Conservation (phyloP, 2,888 invertebrate species). For the Conops quadrifasciatus region DNA sequence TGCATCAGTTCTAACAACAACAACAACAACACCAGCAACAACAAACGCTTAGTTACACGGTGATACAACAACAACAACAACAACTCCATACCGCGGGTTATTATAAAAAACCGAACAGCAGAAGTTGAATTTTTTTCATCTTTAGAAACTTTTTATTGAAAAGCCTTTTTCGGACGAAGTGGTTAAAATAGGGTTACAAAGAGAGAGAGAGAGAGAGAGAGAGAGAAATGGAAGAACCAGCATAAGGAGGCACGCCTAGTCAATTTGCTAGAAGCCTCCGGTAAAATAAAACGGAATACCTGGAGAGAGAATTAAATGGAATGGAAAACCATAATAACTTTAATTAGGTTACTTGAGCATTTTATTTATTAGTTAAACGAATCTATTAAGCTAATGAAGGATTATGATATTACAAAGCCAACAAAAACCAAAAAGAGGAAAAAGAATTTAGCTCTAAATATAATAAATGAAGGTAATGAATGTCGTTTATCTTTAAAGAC, state of each 20-base stretch:
- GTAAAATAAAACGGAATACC: background rate
- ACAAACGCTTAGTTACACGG: slow-evolving; percentile 52
- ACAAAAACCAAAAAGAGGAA: background rate
- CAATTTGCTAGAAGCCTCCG: background rate
- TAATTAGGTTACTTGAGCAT: slow-evolving; percentile 18
- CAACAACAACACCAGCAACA: slow-evolving; percentile 47
- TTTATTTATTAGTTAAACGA: background rate
- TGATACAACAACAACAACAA: slow-evolving; percentile 53
- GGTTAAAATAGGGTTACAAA: background rate
- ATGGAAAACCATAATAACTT: slow-evolving; percentile 2
- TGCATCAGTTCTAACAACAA: slow-evolving; percentile 23
- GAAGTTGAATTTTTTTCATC: slow-evolving; percentile 20
- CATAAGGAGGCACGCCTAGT: too few species aligned
- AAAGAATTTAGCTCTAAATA: background rate
- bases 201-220: slow-evolving; percentile 22
- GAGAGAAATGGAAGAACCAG: slow-evolving; percentile 40
- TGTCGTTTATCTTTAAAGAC: slow-evolving; percentile 32
- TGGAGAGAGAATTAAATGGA: background rate
- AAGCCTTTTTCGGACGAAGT: background rate
- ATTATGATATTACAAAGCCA: slow-evolving; percentile 8
- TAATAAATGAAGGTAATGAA: slow-evolving; percentile 27
- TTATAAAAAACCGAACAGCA: slow-evolving; percentile 30
- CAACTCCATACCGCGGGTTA: slow-evolving; percentile 41
- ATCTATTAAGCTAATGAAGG: slow-evolving; percentile 24
- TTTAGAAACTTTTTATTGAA: slow-evolving; percentile 30